Evolutionary conservation across 2,113 vertebrate species (phyloP).

Genomic region (Ptyas mucosa): DNA sequence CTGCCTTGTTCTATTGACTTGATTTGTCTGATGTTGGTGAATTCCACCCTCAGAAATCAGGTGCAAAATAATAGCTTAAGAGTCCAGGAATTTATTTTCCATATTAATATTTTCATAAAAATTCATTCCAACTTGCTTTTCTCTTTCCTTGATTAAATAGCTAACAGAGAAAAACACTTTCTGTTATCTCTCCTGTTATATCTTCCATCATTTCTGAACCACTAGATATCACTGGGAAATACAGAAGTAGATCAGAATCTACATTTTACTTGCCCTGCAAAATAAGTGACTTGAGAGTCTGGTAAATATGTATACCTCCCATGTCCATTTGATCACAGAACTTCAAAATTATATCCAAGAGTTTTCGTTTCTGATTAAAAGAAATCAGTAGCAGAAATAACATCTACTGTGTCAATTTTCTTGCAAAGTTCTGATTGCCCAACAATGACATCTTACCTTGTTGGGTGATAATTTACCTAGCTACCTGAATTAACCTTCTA

Average conservation of each 20-base stretch:
- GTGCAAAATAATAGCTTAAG: not conserved
- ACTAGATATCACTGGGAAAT: not conserved
- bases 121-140: not conserved
- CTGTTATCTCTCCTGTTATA: not conserved
- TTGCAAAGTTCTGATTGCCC: constrained; percentile 33
- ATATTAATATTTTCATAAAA: not conserved
- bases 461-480: constrained; percentile 36
- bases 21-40: not conserved
- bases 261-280: not conserved
- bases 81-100: not conserved
- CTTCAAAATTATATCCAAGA: constrained; percentile 38
- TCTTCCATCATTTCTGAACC: not conserved
- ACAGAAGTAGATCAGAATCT: not conserved
- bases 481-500: constrained; percentile 17
- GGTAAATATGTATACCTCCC: not conserved
- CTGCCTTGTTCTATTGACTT: not conserved
- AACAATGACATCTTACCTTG: constrained; percentile 30
- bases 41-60: not conserved
- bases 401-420: not conserved
- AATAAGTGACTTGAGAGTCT: not conserved
- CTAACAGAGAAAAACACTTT: not conserved
- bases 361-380: not conserved
- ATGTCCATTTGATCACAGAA: constrained; percentile 22
- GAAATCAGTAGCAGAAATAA: not conserved
- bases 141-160: not conserved